Conservation (phyloP, 2,888 invertebrate species). For the Lasioglossum malachurum region DNA sequence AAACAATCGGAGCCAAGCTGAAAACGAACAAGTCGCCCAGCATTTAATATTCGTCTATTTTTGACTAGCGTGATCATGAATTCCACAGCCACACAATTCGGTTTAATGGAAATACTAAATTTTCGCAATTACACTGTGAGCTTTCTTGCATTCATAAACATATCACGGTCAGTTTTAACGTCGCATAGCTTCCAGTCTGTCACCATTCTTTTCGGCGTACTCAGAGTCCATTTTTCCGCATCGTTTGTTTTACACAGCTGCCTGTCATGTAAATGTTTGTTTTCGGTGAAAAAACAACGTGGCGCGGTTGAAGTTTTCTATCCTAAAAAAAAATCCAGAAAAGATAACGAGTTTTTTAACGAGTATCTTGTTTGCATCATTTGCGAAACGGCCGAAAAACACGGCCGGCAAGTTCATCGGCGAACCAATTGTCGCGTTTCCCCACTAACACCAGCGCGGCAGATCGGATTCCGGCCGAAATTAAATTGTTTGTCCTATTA, state of each 20-base stretch:
- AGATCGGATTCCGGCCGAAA: slow-evolving; percentile 58
- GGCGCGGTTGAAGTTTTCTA: background rate
- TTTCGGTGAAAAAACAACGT: background rate
- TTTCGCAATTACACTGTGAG: background rate
- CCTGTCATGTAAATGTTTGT: background rate
- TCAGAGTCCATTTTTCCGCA: background rate
- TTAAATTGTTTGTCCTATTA: slow-evolving; percentile 65
- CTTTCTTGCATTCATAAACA: background rate
- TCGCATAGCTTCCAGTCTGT: background rate
- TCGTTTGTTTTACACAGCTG: background rate
- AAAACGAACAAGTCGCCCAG: background rate
- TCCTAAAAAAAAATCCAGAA: background rate
- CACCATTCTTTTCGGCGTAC: background rate
- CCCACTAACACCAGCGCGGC: background rate
- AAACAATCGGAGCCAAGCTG: background rate
- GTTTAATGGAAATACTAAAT: background rate
- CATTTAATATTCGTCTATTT: background rate
- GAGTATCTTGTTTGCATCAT: background rate
- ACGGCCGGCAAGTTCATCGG: background rate
- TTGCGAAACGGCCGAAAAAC: background rate
- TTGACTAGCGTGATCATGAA: background rate
- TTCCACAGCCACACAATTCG: background rate
- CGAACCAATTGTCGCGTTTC: background rate
- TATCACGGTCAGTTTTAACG: background rate
- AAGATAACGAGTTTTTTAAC: slow-evolving; percentile 13